phyloP scores from a whole-genome alignment of 2,797 vertebrate genomes.

The Crenuchus spilurus region DNA sequence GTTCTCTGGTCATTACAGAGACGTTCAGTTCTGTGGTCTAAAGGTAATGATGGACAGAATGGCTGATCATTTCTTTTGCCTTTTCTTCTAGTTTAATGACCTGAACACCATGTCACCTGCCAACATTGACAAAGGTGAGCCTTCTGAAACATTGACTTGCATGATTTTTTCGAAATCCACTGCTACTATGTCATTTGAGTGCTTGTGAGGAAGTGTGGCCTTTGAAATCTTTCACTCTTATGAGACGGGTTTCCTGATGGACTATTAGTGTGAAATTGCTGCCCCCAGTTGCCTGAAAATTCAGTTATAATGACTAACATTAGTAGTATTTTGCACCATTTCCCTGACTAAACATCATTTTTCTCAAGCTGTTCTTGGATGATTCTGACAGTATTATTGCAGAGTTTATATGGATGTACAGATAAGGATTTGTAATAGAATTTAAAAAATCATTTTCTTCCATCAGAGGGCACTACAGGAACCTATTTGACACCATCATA shows the following conservation, averaged over 20 bases:
- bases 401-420: no score
- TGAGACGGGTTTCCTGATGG: not conserved
- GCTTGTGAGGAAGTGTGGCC: not conserved
- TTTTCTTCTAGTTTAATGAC: slow-evolving; percentile 87
- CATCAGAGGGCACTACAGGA: no score
- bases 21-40: not conserved
- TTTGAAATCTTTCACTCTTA: no score
- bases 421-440: no score
- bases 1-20: not conserved
- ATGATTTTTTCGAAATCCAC: not conserved
- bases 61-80: slow-evolving; percentile 16
- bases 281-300: not conserved
- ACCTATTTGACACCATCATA: no score
- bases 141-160: not conserved
- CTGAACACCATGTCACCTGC: slow-evolving; percentile 87
- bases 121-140: slow-evolving; percentile 91
- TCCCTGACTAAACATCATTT: not conserved
- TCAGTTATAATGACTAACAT: not conserved
- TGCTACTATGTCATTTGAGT: not conserved
- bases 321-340: not conserved
- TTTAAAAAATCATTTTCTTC: no score
- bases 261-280: not conserved
- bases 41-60: not conserved
- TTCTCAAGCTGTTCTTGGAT: no score
- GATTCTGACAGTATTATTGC: no score